Conservation (phyloP, 2,888 invertebrate species). For the Dugesia japonica region DNA sequence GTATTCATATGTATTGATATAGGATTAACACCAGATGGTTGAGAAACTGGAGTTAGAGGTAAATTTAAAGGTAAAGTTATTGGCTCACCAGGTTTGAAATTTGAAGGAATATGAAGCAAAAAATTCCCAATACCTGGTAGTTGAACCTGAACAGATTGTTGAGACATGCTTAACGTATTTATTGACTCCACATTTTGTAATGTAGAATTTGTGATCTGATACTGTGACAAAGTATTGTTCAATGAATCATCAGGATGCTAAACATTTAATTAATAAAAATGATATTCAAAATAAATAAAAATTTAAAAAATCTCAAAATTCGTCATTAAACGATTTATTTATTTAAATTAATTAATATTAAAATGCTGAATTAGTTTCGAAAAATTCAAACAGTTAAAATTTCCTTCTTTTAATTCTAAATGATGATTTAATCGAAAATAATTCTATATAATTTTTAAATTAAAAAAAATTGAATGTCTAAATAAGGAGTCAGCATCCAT, state of each 20-base stretch:
- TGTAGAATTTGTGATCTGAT: neutral
- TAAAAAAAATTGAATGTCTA: no score
- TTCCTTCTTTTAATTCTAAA: no score
- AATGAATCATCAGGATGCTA: neutral
- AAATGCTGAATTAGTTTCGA: no score
- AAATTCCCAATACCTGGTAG: neutral
- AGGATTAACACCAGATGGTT: constrained; percentile 3
- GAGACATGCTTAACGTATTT: neutral
- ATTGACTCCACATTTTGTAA: neutral
- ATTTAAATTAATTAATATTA: no score
- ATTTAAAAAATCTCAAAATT: no score
- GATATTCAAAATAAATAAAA: no score
- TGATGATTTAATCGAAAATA: no score
- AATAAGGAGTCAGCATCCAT: no score
- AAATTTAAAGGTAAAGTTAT: neutral
- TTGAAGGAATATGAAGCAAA: constrained; percentile 7
- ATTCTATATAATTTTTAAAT: no score
- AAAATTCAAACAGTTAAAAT: no score
- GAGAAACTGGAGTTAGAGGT: neutral
- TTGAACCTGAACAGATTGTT: neutral
- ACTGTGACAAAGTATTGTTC: neutral
- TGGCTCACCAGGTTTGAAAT: neutral
- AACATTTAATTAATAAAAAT: no score
- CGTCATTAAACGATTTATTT: no score
- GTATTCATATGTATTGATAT: constrained; percentile 3